Percentiles rank a stretch among this genome's conserved stretches.
Conservation (phyloP, 2,113 vertebrate species). For the Pelusios castaneus region DNA sequence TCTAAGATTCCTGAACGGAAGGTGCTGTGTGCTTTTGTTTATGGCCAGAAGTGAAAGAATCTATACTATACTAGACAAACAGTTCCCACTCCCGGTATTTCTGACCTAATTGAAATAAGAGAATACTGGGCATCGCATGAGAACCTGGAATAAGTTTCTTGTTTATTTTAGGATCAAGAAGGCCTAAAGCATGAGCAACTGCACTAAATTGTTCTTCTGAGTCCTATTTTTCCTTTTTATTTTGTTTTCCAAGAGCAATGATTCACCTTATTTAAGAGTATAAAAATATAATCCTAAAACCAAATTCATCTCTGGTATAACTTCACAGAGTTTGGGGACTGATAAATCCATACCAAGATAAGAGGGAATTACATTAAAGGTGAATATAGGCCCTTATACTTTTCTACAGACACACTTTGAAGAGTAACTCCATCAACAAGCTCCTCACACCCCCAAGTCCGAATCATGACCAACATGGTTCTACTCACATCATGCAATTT, state of each 20-base stretch:
- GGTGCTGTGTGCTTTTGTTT: neutral
- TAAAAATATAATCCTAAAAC: neutral
- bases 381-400: neutral
- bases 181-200: neutral
- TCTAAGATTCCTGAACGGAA: neutral
- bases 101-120: neutral
- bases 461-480: constrained; percentile 39
- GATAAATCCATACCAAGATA: neutral
- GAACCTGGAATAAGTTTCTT: neutral
- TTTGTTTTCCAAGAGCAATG: neutral
- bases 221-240: neutral
- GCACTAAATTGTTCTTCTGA: neutral
- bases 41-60: neutral
- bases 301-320: neutral
- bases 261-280: neutral
- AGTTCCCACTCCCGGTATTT: neutral
- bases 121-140: neutral
- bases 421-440: neutral
- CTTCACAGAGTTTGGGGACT: neutral
- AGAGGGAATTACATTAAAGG: neutral
- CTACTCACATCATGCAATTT: neutral
- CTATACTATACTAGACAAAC: neutral
- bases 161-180: neutral
- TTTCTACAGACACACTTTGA: neutral
- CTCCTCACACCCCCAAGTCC: neutral